Evolutionary conservation across 2,888 invertebrate species (phyloP).

Genomic region (Anoplius nigerrimus): DNA sequence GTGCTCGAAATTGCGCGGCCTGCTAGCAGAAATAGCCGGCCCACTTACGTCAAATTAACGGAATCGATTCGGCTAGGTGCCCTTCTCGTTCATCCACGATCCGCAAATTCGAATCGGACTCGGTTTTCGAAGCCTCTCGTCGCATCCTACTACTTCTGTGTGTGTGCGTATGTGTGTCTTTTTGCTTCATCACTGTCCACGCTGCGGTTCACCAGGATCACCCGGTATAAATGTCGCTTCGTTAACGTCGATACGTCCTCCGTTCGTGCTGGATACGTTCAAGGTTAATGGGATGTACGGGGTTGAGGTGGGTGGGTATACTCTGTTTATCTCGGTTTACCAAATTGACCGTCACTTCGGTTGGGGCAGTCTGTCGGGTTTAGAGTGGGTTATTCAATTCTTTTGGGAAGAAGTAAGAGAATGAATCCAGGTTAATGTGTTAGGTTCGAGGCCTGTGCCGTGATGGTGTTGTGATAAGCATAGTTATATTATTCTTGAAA

Average conservation of each 20-base stretch:
- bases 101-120: slow-evolving; percentile 22
- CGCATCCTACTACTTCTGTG: neutral
- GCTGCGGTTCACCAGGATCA: slow-evolving; percentile 15
- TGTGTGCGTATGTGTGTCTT: too few species aligned
- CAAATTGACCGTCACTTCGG: slow-evolving; percentile 51
- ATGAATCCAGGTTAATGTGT: too few species aligned
- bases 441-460: too few species aligned
- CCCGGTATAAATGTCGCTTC: slow-evolving; percentile 40
- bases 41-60: slow-evolving; percentile 11
- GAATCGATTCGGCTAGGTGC: slow-evolving; percentile 1
- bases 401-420: too few species aligned
- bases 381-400: too few species aligned
- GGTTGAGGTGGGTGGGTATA: slow-evolving; percentile 30
- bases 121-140: slow-evolving; percentile 17
- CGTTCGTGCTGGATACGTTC: slow-evolving; percentile 19
- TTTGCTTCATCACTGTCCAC: slow-evolving; percentile 1
- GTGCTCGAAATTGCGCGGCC: neutral
- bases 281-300: slow-evolving; percentile 49
- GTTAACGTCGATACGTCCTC: slow-evolving; percentile 37
- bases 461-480: too few species aligned
- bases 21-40: neutral
- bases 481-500: too few species aligned
- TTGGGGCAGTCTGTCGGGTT: too few species aligned
- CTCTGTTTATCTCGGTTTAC: slow-evolving; percentile 45
- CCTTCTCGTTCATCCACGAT: slow-evolving; percentile 7